Evolutionary conservation across 2,113 vertebrate species (phyloP).

Genomic region (Macaca mulatta): DNA sequence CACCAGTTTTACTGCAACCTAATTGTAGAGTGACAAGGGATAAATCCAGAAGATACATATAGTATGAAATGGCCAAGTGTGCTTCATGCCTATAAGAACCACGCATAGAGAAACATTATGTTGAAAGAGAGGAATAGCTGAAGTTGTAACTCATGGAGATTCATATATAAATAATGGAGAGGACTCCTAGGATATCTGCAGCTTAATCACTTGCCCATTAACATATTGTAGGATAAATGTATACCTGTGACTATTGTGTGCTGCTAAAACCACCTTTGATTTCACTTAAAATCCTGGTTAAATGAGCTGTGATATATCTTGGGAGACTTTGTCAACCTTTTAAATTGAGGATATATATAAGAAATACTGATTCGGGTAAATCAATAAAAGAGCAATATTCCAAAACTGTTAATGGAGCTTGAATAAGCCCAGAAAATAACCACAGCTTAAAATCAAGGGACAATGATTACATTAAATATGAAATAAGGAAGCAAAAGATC

Average conservation of each 20-base stretch:
- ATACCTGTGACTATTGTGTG: slow-evolving; percentile 4
- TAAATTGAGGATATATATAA: neutral
- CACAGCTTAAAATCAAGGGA: slow-evolving; percentile 25
- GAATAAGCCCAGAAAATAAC: neutral
- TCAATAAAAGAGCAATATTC: slow-evolving; percentile 30
- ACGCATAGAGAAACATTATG: neutral
- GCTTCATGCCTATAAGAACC: neutral
- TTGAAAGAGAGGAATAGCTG: slow-evolving; percentile 30
- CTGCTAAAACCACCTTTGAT: slow-evolving; percentile 39
- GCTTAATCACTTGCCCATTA: slow-evolving; percentile 22
- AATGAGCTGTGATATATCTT: neutral
- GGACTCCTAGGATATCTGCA: slow-evolving; percentile 3
- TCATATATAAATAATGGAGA: slow-evolving; percentile 10
- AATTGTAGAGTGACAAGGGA: slow-evolving; percentile 58
- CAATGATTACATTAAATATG: neutral
- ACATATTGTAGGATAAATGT: slow-evolving; percentile 23
- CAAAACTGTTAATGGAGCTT: slow-evolving; percentile 3
- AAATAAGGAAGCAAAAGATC: slow-evolving; percentile 20
- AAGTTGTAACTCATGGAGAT: slow-evolving; percentile 43
- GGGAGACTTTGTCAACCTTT: neutral
- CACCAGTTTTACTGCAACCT: slow-evolving; percentile 48
- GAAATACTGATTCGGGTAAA: neutral
- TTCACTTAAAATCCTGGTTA: slow-evolving; percentile 18
- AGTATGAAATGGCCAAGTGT: neutral
- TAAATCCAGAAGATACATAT: slow-evolving; percentile 54